Conservation (phyloP, 2,113 vertebrate genomes). For the Sinocyclocheilus anophthalmus region DNA sequence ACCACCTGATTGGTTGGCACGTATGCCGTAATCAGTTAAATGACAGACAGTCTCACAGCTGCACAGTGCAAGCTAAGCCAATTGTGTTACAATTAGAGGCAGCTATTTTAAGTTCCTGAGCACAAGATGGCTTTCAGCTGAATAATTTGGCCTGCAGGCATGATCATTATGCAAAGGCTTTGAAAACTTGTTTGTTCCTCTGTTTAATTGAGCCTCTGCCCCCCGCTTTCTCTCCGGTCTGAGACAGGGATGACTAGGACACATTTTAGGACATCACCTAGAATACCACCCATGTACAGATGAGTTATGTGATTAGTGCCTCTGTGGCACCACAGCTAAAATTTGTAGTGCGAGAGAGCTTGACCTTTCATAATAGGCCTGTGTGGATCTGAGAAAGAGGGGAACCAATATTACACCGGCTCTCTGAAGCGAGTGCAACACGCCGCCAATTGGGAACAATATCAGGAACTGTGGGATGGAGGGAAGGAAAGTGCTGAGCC, state of each 20-base stretch:
- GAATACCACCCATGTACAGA: constrained; percentile 30
- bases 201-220: constrained; percentile 62
- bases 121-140: constrained; percentile 75
- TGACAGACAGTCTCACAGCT: constrained; percentile 79
- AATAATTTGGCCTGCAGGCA: constrained; percentile 76
- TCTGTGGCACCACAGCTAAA: constrained; percentile 25
- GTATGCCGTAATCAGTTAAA: constrained; percentile 75
- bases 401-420: constrained; percentile 14
- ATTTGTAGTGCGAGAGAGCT: constrained; percentile 26
- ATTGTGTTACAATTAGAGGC: constrained; percentile 79
- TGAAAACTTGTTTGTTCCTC: constrained; percentile 75
- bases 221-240: not conserved
- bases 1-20: constrained; percentile 77
- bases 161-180: constrained; percentile 77
- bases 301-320: constrained; percentile 40
- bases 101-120: constrained; percentile 76
- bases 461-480: constrained; percentile 40
- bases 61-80: constrained; percentile 76
- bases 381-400: constrained; percentile 10
- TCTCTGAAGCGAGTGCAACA: constrained; percentile 19
- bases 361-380: constrained; percentile 43
- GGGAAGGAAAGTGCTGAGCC: constrained; percentile 44
- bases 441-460: constrained; percentile 26
- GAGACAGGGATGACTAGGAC: constrained; percentile 16
- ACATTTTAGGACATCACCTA: constrained; percentile 23